Conservation (phyloP, 2,888 invertebrate genomes). For the Criorhina ranunculi region DNA sequence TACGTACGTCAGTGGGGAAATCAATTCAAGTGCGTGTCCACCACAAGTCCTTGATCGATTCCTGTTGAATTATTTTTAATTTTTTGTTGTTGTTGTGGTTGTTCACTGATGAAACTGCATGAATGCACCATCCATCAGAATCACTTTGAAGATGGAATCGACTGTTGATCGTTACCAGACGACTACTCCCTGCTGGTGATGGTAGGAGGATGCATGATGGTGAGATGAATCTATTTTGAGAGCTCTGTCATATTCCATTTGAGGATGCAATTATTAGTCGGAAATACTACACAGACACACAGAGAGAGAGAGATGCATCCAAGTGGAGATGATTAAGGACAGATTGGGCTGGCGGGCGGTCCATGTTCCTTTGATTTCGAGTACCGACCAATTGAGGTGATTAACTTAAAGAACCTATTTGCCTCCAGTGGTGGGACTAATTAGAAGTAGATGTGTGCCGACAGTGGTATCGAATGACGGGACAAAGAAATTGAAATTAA, state of each 20-base stretch:
- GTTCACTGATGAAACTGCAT: constrained; percentile 12
- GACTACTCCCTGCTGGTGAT: background rate
- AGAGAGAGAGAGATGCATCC: background rate
- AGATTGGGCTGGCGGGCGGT: constrained; percentile 12
- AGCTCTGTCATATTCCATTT: constrained; percentile 42
- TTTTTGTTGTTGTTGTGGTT: background rate
- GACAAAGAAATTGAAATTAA: no score
- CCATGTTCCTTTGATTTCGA: constrained; percentile 56
- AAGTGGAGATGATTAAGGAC: constrained; percentile 18
- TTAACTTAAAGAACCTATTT: constrained; percentile 34
- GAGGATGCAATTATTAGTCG: constrained; percentile 40
- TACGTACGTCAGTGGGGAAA: constrained; percentile 57
- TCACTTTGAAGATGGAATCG: constrained; percentile 42
- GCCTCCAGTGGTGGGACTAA: constrained; percentile 17
- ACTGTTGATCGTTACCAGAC: constrained; percentile 41
- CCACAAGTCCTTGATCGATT: constrained; percentile 9
- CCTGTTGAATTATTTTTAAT: constrained; percentile 5
- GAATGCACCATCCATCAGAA: constrained; percentile 19
- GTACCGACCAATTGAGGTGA: constrained; percentile 59
- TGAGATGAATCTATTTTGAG: constrained; percentile 52
- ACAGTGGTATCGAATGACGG: constrained; percentile 48
- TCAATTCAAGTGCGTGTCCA: constrained; percentile 61
- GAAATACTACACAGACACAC: no score
- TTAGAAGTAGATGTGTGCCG: constrained; percentile 35
- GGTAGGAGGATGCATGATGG: background rate